Evolutionary conservation across 1,140 invertebrate species (phyloP), one percentile per base, ranked within the genome.

Genomic region (Drosophila pandora): DNA sequence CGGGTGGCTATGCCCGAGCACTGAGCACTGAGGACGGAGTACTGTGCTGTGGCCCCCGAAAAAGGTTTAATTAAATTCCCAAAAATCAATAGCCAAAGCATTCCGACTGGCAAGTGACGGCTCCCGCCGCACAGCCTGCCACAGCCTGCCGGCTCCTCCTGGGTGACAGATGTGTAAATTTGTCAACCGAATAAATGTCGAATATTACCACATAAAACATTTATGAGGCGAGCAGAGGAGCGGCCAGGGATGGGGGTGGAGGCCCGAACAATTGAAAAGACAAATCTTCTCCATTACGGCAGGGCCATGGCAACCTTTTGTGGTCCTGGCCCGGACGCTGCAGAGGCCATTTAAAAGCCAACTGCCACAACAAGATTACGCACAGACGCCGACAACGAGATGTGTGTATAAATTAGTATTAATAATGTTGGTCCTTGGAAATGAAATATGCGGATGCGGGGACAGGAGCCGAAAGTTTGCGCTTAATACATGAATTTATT

Each of bases 351-450:
- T 67, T 82, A 78, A 82, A 72, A 69, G 63, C 62, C 79, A 82
- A 82, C 76, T 78, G 79, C 47, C 68, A 65, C 62, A 73, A 34
- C 54, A 58, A 69, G 78, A 61, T 68, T 60, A 56, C 59, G 80
- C 43, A 50, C 7, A 23, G 23, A 48, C n/a, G 13, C 5, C 41
- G n/a, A 7, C 41, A 7, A 43, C 9, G 22, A 23, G 17, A 4
- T 43, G 41, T 58, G 62, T 59, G 56, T 54, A 79, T 78, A 83
- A 70, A 83, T 81, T 81, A 82, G 79, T 81, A 83, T 83, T 82
- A 82, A 79, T 82, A 83, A 82, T 71, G 63, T 61, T 68, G 74
- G 73, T 64, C 45, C 12, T 22, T 22, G 21, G 54, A 28, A 59
- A 78, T 75, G 61, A 82, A 83, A 72, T 67, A 75, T 64, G 34